phyloP scores from a whole-genome alignment of 2,113 vertebrate species.

The Phodopus roborovskii region DNA sequence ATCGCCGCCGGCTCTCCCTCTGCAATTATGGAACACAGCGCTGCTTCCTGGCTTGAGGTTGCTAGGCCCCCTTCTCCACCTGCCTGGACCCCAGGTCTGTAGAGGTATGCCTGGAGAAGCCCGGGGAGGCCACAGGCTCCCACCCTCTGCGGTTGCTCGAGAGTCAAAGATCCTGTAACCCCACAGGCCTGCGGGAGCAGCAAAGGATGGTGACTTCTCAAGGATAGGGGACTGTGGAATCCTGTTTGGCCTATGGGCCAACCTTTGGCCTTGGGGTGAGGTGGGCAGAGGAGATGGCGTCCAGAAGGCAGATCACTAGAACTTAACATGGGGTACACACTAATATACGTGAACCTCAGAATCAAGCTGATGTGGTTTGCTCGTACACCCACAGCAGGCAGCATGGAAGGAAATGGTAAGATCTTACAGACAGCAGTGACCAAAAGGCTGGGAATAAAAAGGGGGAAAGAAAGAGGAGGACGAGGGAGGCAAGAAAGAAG shows the following conservation, averaged over 20 bases:
- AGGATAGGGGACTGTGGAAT: fast-evolving
- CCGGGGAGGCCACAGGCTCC: not conserved
- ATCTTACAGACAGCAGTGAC: not conserved
- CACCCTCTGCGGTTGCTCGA: not conserved
- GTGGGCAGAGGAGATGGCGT: not conserved
- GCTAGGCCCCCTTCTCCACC: not conserved
- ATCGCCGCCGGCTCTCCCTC: slow-evolving; percentile 83
- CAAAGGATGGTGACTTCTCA: too few species aligned
- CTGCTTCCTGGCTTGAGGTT: not conserved
- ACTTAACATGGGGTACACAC: not conserved
- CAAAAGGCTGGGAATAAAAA: too few species aligned
- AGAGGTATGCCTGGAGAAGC: not conserved
- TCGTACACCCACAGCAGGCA: not conserved
- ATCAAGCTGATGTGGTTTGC: too few species aligned
- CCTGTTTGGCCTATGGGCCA: not conserved
- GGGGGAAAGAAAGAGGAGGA: not conserved
- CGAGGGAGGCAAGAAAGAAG: too few species aligned
- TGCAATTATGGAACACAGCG: slow-evolving; percentile 82
- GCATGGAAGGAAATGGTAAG: fast-evolving
- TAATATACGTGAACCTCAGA: not conserved
- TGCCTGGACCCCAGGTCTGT: not conserved
- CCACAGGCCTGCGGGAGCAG: not conserved
- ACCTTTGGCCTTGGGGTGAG: not conserved
- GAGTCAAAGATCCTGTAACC: not conserved
- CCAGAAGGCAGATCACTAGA: not conserved